Base-by-base conservation (phyloP, 1,140 invertebrate genomes). In the Pseudomyrmex flavicornis region DNA sequence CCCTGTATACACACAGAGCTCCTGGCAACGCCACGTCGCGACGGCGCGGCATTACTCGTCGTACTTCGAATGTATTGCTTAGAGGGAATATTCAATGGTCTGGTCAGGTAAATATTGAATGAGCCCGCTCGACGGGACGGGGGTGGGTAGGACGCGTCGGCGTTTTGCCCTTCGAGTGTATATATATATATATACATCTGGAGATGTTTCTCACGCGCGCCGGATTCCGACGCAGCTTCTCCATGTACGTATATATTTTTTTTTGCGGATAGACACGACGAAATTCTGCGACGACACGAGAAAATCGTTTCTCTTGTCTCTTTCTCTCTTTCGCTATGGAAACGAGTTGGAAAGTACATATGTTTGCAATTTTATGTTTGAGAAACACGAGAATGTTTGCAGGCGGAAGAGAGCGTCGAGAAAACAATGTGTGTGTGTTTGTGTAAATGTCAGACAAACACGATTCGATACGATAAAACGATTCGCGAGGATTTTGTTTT, bases 61-160 rank as follows among this genome's bases (percentile, higher is more conserved):
- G 88, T 90, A 88, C 85, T 91, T 70, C 65, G 87, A 90, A 90
- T 90, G 88, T 90, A 91, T 90, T 87, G 88, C 85, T 61, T 83
- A 84, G 48, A 59, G 74, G 61, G 92, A 92, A 92, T 92, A 92
- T 91, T 92, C 89, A 91, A 92, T 92, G 84, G 82, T 82, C 83
- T 88, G 86, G 86, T 85, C 85, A 87, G 86, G 85, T 92, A 92
- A 92, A 93, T 93, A 92, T 92, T 91, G 85, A 76, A 93, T 91
- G 90, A 92, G 85, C 68, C 70, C 50, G 48, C 63, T 61, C 69
- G 74, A 83, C 80, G 66, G 4, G 26, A 88, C 20, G 61, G 20
- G 50, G 5, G 35, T 35, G 50, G 5, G 35, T 35, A 7, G 35
- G 35, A 35, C 8, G 22, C 66, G 63, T 17, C 26, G 50, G 10